Percentiles rank a stretch among this genome's conserved stretches.
Conservation (phyloP, 2,797 vertebrate species). For the Phrynocephalus vlangalii region DNA sequence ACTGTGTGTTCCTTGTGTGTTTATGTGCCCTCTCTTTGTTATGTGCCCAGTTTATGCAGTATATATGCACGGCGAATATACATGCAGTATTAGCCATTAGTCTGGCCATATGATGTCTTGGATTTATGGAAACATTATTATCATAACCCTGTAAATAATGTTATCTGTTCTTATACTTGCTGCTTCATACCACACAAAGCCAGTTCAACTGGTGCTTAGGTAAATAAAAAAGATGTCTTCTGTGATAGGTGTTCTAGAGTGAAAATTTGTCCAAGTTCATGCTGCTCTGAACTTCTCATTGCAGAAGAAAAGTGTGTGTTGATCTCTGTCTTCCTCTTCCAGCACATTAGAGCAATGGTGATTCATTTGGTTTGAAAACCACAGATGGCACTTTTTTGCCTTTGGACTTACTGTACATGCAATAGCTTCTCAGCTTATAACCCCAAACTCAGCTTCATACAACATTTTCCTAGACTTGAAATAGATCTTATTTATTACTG, state of each 20-base stretch:
- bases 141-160: not conserved
- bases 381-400: not conserved
- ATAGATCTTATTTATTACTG: not conserved
- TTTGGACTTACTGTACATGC: not conserved
- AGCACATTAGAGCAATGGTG: not conserved
- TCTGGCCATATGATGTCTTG: not conserved
- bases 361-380: not conserved
- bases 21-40: not conserved
- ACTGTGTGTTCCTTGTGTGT: not conserved
- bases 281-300: not conserved
- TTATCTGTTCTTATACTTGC: not conserved
- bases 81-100: not conserved
- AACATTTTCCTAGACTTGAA: not conserved
- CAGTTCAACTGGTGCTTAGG: not conserved
- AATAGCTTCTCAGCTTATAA: not conserved
- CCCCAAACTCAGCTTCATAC: not conserved
- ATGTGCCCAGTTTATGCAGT: not conserved
- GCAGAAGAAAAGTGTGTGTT: not conserved
- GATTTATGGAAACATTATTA: not conserved
- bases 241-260: not conserved
- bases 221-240: not conserved
- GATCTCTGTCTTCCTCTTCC: not conserved
- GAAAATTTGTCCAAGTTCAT: not conserved
- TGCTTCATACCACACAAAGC: not conserved
- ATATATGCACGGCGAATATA: not conserved